Conservation (phyloP, 2,113 vertebrate species). For the Sapayoa aenigma region DNA sequence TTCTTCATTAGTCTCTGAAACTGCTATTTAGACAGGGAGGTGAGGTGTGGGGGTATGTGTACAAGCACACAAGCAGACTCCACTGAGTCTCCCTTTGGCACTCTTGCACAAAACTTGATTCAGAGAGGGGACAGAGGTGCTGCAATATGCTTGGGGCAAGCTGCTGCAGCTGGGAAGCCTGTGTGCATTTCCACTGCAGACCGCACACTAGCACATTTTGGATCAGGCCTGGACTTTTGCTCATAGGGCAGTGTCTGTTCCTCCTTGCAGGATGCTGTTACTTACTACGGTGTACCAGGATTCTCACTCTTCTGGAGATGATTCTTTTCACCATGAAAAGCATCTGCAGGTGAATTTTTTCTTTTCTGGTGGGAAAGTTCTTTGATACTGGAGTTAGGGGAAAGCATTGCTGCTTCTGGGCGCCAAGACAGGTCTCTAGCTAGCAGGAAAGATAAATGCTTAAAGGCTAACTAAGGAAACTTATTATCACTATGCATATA, state of each 20-base stretch:
- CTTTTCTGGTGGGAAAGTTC: background rate
- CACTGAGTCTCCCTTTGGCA: background rate
- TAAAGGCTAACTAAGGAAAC: background rate
- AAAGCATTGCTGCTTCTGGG: background rate
- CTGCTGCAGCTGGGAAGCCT: background rate
- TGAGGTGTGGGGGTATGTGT: fast-evolving
- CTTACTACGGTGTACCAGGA: fast-evolving
- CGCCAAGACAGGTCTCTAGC: background rate
- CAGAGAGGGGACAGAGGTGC: background rate
- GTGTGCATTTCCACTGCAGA: background rate
- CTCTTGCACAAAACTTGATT: background rate
- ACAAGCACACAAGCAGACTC: background rate
- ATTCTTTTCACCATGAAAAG: background rate
- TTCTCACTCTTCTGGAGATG: background rate
- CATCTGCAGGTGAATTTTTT: background rate
- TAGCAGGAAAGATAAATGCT: background rate
- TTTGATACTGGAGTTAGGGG: background rate
- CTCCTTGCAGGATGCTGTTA: background rate
- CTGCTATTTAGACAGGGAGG: background rate
- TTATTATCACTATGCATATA: background rate
- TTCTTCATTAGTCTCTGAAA: background rate
- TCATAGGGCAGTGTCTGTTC: fast-evolving
- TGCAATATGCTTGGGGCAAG: background rate
- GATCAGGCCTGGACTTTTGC: background rate
- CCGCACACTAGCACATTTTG: fast-evolving